These are phyloP conservation scores for Psylliodes chrysocephalus DNA, from an alignment of 2,888 invertebrate genomes.

Conservation along the genomic window DNA sequence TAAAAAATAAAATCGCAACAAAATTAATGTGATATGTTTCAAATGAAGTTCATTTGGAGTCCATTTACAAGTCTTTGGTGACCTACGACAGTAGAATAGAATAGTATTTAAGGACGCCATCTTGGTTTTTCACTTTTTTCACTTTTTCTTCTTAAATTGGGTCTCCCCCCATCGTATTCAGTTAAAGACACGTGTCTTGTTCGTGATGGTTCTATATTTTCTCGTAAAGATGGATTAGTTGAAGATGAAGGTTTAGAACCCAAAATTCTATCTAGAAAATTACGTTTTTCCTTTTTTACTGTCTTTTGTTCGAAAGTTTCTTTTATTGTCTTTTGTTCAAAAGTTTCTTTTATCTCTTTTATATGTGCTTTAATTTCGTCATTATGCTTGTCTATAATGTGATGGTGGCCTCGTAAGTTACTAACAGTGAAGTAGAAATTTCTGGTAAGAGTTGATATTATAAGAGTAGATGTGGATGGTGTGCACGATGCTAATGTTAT, in stretches of 20 bases:
- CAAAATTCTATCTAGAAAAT: slow-evolving; percentile 2
- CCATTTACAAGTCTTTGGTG: no score
- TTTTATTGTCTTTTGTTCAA: no score
- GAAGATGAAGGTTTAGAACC: not conserved
- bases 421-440: slow-evolving; percentile 55
- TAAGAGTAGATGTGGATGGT: slow-evolving; percentile 42
- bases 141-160: not conserved
- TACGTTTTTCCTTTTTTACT: no score
- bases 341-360: slow-evolving; percentile 22
- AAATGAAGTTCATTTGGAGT: no score
- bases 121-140: not conserved
- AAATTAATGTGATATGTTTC: no score
- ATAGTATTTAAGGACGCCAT: no score
- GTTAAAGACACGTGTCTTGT: not conserved
- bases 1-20: no score
- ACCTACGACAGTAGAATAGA: no score
- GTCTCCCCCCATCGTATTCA: not conserved
- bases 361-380: slow-evolving; percentile 22
- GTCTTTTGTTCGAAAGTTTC: no score
- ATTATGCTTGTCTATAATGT: slow-evolving; percentile 38
- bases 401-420: slow-evolving; percentile 50
- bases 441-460: slow-evolving; percentile 58
- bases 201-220: not conserved
- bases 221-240: not conserved
- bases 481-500: slow-evolving; percentile 49